phyloP scores from a whole-genome alignment of 2,888 invertebrate species.

The Lordiphosa fenestrarum region DNA sequence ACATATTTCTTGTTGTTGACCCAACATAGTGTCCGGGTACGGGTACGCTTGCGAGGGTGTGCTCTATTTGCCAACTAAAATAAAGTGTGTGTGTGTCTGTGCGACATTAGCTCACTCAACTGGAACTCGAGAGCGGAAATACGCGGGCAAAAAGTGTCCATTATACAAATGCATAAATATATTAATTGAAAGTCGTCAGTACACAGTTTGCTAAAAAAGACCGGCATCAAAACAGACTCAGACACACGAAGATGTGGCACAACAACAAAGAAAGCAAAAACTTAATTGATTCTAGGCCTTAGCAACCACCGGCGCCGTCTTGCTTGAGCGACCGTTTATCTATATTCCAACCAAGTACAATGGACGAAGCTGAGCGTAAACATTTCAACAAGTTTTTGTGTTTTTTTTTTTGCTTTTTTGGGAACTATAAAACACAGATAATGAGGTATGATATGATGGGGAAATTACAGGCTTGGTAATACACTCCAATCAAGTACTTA shows the following conservation, averaged over 20 bases:
- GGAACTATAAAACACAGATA: conserved; percentile 11
- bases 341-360: conserved; percentile 54
- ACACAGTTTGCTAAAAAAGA: conserved; percentile 33
- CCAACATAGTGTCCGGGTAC: conserved; percentile 6
- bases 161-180: conserved; percentile 48
- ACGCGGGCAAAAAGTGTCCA: conserved; percentile 64
- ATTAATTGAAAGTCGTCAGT: conserved; percentile 52
- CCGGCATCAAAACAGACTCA: conserved; percentile 16
- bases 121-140: conserved; percentile 59
- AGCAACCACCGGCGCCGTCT: conserved; percentile 53
- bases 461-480: no score
- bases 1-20: conserved; percentile 29
- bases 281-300: conserved; percentile 65
- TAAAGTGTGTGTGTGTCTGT: no score
- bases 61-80: conserved; percentile 4
- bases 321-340: conserved; percentile 50
- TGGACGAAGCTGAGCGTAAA: conserved; percentile 66
- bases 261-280: conserved; percentile 21
- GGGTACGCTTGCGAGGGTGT: conserved; percentile 1
- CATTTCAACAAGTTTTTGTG: conserved; percentile 52
- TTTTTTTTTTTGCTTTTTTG: conserved; percentile 25
- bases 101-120: conserved; percentile 58
- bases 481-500: no score
- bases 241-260: conserved; percentile 30
- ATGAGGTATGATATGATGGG: conserved; percentile 18